phyloP scores from a whole-genome alignment of 2,888 invertebrate species.

The Watsonalla cultraria region DNA sequence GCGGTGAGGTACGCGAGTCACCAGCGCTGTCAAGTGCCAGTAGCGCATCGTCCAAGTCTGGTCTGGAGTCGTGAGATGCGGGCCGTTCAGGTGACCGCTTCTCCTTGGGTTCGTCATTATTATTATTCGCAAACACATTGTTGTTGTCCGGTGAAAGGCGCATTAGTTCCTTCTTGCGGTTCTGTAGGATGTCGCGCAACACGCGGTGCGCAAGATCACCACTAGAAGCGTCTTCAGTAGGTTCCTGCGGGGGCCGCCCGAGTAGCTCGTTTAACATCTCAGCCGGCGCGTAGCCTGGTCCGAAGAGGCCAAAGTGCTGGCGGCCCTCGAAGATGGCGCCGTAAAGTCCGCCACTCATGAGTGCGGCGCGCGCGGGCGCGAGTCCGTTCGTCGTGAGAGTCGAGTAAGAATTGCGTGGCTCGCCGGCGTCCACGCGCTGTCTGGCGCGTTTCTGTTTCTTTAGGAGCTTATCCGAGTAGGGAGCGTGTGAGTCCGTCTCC shows the following conservation, averaged over 20 bases:
- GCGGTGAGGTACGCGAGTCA: constrained; percentile 69
- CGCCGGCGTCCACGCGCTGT: constrained; percentile 97
- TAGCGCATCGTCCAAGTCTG: constrained; percentile 80
- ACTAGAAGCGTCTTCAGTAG: constrained; percentile 73
- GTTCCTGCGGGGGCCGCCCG: constrained; percentile 85
- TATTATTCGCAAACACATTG: constrained; percentile 77
- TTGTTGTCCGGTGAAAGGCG: constrained; percentile 80
- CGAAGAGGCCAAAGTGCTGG: constrained; percentile 89
- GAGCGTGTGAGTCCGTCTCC: constrained; percentile 95
- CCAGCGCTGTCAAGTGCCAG: constrained; percentile 79
- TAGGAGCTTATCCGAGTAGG: constrained; percentile 95
- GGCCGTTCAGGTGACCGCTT: constrained; percentile 80
- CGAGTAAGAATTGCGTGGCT: constrained; percentile 95
- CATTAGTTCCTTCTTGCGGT: constrained; percentile 89
- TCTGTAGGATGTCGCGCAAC: constrained; percentile 93
- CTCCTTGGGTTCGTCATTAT: constrained; percentile 77
- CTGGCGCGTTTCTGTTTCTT: constrained; percentile 96
- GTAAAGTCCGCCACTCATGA: constrained; percentile 92
- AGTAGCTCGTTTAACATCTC: constrained; percentile 95
- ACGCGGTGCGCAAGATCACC: constrained; percentile 87
- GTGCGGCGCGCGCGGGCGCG: constrained; percentile 83
- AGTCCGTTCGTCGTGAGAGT: constrained; percentile 76
- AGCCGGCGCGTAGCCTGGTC: constrained; percentile 91
- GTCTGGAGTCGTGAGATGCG: constrained; percentile 81
- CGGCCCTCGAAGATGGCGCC: constrained; percentile 91